Evolutionary conservation across 2,113 vertebrate species (phyloP).

Genomic region (Tiliqua scincoides): DNA sequence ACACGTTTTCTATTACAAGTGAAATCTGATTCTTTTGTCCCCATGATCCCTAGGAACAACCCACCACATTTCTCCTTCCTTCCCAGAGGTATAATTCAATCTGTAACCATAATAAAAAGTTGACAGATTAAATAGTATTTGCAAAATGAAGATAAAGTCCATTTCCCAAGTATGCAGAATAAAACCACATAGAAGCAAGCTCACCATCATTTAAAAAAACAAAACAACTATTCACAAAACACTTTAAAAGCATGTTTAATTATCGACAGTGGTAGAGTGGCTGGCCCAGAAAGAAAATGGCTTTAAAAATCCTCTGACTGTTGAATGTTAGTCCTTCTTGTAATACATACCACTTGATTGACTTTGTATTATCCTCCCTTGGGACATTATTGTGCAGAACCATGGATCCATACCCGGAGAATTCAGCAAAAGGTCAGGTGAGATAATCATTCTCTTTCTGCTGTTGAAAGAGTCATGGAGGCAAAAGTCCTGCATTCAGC

Average conservation of each 20-base stretch:
- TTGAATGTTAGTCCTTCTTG: not conserved
- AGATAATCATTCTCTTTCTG: conserved; percentile 1
- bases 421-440: not conserved
- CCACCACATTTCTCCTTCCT: not conserved
- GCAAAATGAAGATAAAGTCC: not conserved
- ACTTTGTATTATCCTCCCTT: conserved; percentile 22
- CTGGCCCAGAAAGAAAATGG: not conserved
- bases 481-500: not conserved
- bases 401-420: conserved; percentile 21
- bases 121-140: conserved; percentile 14
- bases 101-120: conserved; percentile 31
- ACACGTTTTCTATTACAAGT: not conserved
- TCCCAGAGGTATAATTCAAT: not conserved
- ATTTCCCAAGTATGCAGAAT: not conserved
- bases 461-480: accelerated
- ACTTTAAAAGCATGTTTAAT: conserved; percentile 8
- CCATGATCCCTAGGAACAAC: not conserved
- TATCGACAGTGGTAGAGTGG: not conserved
- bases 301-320: not conserved
- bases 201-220: not conserved
- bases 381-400: not conserved
- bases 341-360: not conserved
- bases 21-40: not conserved
- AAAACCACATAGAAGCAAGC: conserved; percentile 27
- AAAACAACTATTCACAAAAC: not conserved